Percentiles rank a stretch among this genome's conserved stretches.
phyloP scores from a whole-genome alignment of 2,797 vertebrate genomes.

The Delichon dasypus region DNA sequence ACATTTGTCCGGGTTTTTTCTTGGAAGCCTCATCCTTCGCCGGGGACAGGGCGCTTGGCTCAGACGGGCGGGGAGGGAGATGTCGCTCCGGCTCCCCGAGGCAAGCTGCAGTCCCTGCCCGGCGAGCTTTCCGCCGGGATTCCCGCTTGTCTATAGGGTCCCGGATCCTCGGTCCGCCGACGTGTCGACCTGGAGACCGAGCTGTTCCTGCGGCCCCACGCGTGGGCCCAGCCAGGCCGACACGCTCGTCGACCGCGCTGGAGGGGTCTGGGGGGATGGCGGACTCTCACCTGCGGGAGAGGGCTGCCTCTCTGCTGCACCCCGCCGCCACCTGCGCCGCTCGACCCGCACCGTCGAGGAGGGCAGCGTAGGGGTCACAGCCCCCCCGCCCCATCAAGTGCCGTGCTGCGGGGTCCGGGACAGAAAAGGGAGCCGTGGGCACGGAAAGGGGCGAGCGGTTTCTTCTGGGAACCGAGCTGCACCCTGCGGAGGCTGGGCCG shows the following conservation, averaged over 20 bases:
- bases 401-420: neutral
- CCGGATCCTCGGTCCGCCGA: too few relatives aligned
- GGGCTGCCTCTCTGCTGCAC: neutral
- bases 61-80: too few relatives aligned
- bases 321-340: neutral
- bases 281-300: neutral
- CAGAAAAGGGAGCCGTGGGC: neutral
- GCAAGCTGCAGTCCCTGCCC: neutral
- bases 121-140: neutral
- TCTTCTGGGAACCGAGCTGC: neutral
- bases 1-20: neutral
- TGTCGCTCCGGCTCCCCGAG: neutral
- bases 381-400: neutral
- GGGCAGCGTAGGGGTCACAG: neutral
- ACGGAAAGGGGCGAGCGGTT: neutral
- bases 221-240: neutral
- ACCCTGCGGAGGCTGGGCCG: neutral
- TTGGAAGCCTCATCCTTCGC: neutral
- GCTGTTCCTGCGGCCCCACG: neutral
- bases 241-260: neutral
- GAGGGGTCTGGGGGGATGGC: accelerated
- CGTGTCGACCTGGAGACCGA: neutral
- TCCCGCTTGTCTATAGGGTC: neutral
- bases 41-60: neutral
- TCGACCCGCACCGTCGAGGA: neutral